A percentile compares a stretch with the other conserved stretches of the same genome.
Evolutionary conservation across 2,113 vertebrate genomes (phyloP).

Genomic region (Atherinomorus stipes): DNA sequence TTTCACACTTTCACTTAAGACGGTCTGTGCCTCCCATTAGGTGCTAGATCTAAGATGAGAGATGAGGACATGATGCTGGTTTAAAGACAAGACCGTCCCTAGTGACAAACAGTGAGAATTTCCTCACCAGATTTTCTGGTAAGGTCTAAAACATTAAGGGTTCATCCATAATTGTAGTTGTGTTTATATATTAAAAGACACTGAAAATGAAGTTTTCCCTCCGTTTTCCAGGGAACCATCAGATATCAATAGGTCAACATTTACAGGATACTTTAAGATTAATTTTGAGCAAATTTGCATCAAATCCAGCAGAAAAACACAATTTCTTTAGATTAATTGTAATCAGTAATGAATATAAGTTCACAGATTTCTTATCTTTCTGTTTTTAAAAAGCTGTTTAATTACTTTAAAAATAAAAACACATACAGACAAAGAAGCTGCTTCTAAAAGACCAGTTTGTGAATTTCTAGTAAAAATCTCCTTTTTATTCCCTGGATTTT

Average conservation of each 20-base stretch:
- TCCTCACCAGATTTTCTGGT: conserved; percentile 24
- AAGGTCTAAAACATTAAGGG: background rate
- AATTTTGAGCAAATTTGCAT: too few species aligned
- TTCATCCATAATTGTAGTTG: background rate
- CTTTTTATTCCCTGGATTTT: conserved; percentile 16
- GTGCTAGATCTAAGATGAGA: conserved; percentile 57
- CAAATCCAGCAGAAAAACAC: too few species aligned
- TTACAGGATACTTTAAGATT: too few species aligned
- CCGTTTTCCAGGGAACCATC: conserved; percentile 4
- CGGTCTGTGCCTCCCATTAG: conserved; percentile 62
- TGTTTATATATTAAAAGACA: conserved; percentile 2
- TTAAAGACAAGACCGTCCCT: conserved; percentile 38
- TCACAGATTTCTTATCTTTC: too few species aligned
- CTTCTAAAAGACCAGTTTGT: background rate
- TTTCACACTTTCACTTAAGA: conserved; percentile 68
- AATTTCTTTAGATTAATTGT: too few species aligned
- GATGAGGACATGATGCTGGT: conserved; percentile 36
- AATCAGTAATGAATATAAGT: too few species aligned
- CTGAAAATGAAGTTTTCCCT: background rate
- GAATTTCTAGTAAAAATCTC: background rate
- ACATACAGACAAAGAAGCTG: too few species aligned
- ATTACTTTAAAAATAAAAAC: too few species aligned
- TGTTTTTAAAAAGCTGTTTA: too few species aligned
- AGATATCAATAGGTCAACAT: background rate
- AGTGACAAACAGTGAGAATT: conserved; percentile 45